Percentiles rank a stretch among this genome's conserved stretches.
Evolutionary conservation across 1,140 invertebrate genomes (phyloP).

Genomic region (Acromyrmex echinatior): DNA sequence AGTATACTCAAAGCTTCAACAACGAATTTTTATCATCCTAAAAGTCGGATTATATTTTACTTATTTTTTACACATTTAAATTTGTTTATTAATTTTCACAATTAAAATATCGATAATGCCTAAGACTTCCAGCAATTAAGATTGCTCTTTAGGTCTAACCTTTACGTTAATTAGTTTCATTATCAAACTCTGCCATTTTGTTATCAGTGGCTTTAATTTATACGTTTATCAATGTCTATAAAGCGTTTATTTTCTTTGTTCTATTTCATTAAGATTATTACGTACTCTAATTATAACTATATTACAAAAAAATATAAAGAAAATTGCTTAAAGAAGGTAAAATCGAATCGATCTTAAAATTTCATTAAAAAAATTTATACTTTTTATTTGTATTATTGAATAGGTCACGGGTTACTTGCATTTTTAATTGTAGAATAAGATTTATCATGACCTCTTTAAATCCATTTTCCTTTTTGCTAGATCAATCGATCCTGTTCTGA

Average conservation of each 20-base stretch:
- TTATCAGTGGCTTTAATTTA: not conserved
- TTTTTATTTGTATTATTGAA: slow-evolving; percentile 40
- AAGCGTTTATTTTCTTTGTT: not conserved
- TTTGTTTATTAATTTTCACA: too few species aligned
- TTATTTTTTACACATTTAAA: too few species aligned
- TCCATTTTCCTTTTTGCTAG: not conserved
- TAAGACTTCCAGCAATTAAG: too few species aligned
- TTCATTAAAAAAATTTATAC: too few species aligned
- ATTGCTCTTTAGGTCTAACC: too few species aligned
- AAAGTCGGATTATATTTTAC: too few species aligned
- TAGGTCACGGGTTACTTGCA: not conserved
- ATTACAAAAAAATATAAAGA: not conserved
- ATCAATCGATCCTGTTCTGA: not conserved
- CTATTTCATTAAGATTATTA: not conserved
- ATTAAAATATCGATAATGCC: too few species aligned
- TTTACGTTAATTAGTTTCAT: not conserved
- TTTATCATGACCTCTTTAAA: not conserved
- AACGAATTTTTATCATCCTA: too few species aligned
- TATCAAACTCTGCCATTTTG: not conserved
- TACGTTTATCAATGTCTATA: not conserved
- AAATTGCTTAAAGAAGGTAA: not conserved
- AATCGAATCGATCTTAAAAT: not conserved
- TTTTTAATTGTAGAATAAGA: slow-evolving; percentile 56
- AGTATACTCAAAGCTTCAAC: too few species aligned
- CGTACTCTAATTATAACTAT: not conserved